Evolutionary conservation across 2,888 invertebrate genomes (phyloP).

Genomic region (Scaptomyza tumidula): DNA sequence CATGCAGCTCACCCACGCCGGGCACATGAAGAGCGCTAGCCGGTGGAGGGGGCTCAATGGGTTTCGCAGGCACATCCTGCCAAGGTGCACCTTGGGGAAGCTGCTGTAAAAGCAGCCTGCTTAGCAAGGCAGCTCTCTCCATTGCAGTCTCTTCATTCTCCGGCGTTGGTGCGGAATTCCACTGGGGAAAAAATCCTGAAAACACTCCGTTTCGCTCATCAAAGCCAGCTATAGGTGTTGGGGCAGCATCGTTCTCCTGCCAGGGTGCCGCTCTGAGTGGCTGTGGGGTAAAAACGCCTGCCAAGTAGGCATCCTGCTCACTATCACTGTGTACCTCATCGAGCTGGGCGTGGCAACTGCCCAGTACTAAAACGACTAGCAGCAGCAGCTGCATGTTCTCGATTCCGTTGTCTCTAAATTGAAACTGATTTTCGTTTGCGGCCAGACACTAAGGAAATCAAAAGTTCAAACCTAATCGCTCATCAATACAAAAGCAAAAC

Average conservation of each 20-base stretch:
- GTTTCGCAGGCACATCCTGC: constrained; percentile 3
- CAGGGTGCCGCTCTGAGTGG: constrained; percentile 41
- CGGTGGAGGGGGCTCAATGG: constrained; percentile 6
- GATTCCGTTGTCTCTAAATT: constrained; percentile 42
- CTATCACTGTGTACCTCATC: constrained; percentile 30
- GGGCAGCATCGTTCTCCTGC: constrained; percentile 7
- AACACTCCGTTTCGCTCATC: constrained; percentile 72
- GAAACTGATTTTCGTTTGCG: constrained; percentile 58
- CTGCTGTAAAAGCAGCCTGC: neutral
- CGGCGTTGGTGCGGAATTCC: neutral
- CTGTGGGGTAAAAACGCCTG: constrained; percentile 37
- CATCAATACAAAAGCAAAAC: constrained; percentile 18
- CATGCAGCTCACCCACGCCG: constrained; percentile 73
- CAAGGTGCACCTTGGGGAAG: neutral
- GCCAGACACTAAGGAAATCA: constrained; percentile 45
- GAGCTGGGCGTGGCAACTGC: constrained; percentile 34
- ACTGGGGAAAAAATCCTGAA: neutral
- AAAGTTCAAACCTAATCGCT: constrained; percentile 66
- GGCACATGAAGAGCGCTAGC: constrained; percentile 67
- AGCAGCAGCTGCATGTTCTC: constrained; percentile 62
- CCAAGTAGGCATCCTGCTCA: constrained; percentile 32
- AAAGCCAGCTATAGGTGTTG: constrained; percentile 53
- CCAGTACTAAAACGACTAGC: constrained; percentile 18
- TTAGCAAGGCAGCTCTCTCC: neutral
- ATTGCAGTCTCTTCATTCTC: neutral